These are phyloP conservation scores for Drosophila truncata DNA, from an alignment of 1,140 invertebrate species.

Conservation along the genomic window DNA sequence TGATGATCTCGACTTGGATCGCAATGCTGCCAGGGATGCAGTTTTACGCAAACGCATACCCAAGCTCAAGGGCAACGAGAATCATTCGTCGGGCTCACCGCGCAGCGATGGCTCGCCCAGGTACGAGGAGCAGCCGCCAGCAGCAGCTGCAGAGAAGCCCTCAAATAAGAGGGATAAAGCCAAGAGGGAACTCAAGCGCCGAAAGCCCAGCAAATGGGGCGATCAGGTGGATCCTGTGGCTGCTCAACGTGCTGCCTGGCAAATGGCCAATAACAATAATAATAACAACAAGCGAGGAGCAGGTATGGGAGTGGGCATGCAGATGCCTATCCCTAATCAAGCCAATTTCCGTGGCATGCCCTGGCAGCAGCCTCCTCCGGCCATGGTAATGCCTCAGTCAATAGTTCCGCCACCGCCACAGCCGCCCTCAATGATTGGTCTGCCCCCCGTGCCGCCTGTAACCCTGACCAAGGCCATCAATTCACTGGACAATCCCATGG, in stretches of 20 bases:
- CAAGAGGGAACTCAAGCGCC: constrained; percentile 64
- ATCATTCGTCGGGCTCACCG: constrained; percentile 42
- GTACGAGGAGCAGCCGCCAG: constrained; percentile 56
- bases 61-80: constrained; percentile 70
- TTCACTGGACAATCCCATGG: constrained; percentile 82
- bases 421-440: constrained; percentile 54
- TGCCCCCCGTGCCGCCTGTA: constrained; percentile 60
- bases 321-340: constrained; percentile 18
- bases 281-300: constrained; percentile 36
- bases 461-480: constrained; percentile 74
- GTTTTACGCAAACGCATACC: constrained; percentile 78
- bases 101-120: constrained; percentile 65
- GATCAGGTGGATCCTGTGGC: constrained; percentile 68
- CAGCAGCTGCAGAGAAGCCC: constrained; percentile 15
- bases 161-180: constrained; percentile 37
- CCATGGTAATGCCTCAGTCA: constrained; percentile 54
- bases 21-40: constrained; percentile 76
- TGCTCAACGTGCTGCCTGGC: constrained; percentile 65
- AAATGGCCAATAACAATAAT: constrained; percentile 60
- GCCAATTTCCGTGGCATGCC: constrained; percentile 63
- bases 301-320: neutral
- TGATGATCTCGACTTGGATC: constrained; percentile 49
- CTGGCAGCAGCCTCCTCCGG: constrained; percentile 68
- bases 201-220: constrained; percentile 78
- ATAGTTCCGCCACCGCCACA: constrained; percentile 68